Conservation (phyloP, 1,140 invertebrate species). For the Drosophila tristis region DNA sequence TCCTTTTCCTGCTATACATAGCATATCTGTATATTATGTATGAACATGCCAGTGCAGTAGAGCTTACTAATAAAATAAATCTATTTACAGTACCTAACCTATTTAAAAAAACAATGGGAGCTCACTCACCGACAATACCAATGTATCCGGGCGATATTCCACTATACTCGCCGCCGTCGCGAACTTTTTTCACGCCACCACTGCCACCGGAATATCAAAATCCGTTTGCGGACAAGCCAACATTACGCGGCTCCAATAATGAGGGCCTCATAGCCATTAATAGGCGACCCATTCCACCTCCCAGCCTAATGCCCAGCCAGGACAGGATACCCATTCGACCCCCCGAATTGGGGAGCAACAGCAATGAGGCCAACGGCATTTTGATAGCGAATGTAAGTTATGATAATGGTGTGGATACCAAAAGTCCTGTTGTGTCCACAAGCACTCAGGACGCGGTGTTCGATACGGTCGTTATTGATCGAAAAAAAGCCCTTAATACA, state of each 20-base stretch:
- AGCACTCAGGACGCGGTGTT: conserved; percentile 28
- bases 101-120: conserved; percentile 83
- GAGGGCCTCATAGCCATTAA: conserved; percentile 84
- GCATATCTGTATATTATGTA: background rate
- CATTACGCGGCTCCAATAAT: conserved; percentile 88
- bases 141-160: conserved; percentile 87
- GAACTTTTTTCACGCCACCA: conserved; percentile 91
- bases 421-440: conserved; percentile 40
- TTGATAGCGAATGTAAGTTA: conserved; percentile 22
- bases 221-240: conserved; percentile 93
- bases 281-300: conserved; percentile 89
- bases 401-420: conserved; percentile 28
- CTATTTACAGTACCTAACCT: conserved; percentile 76
- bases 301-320: conserved; percentile 90
- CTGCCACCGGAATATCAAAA: conserved; percentile 91
- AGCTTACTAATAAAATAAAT: no score
- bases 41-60: no score
- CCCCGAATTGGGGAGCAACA: conserved; percentile 58
- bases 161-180: conserved; percentile 91
- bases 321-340: conserved; percentile 92
- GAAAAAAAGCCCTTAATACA: conserved; percentile 90
- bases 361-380: conserved; percentile 26
- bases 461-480: conserved; percentile 31
- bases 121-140: conserved; percentile 84
- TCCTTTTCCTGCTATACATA: background rate